Evolutionary conservation across 2,888 invertebrate genomes (phyloP).

Genomic region (Phymatocera aterrima): DNA sequence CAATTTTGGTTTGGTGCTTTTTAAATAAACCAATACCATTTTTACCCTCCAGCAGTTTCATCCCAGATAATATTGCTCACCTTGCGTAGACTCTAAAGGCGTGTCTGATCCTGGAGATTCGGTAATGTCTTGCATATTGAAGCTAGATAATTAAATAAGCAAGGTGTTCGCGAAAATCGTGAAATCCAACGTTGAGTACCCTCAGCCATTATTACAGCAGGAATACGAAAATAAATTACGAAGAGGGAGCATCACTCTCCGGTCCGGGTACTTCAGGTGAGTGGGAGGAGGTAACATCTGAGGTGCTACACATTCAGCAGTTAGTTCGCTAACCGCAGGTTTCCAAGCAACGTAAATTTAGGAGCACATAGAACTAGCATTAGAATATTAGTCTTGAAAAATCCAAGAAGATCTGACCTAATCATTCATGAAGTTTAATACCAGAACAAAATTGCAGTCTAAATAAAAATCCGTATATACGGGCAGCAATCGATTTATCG

Average conservation of each 20-base stretch:
- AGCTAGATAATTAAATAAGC: no score
- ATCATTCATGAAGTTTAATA: neutral
- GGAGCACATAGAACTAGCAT: neutral
- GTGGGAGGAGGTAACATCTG: slow-evolving; percentile 44
- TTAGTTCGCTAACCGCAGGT: slow-evolving; percentile 47
- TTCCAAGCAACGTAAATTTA: slow-evolving; percentile 43
- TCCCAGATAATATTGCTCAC: no score
- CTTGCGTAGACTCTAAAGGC: no score
- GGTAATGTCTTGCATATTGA: no score
- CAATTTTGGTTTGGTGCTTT: no score
- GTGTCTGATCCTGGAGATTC: no score
- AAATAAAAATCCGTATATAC: neutral
- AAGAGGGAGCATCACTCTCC: slow-evolving; percentile 41
- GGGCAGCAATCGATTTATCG: neutral
- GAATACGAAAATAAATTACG: slow-evolving; percentile 35
- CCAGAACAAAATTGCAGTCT: neutral
- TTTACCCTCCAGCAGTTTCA: no score
- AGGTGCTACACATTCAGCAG: slow-evolving; percentile 47
- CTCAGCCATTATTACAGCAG: neutral
- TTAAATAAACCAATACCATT: no score
- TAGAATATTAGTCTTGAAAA: neutral
- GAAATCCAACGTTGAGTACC: neutral
- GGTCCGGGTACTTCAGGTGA: slow-evolving; percentile 9
- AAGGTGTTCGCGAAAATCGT: neutral
- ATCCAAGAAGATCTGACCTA: neutral